These are phyloP conservation scores for Luidia sarsii DNA, from an alignment of 53 echinoderm and acorn worm species.

Conservation along the genomic window DNA sequence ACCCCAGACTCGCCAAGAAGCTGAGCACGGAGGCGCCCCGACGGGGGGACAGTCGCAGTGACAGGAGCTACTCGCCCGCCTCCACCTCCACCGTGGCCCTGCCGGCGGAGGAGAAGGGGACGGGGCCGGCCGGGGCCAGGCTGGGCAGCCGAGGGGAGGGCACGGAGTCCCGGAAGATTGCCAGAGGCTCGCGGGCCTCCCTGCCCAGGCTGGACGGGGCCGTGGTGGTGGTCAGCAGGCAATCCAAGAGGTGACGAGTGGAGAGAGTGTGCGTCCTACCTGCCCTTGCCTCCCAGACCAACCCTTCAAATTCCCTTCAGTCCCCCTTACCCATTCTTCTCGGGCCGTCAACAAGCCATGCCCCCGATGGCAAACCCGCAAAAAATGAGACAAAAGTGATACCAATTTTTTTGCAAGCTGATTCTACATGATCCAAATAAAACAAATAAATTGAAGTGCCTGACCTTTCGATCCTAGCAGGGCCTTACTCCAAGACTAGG, in stretches of 20 bases:
- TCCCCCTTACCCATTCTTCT: not conserved
- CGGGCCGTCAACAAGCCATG: no score
- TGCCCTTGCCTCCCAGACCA: not conserved
- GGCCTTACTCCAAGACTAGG: no score
- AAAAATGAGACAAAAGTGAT: no score
- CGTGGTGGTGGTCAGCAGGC: conserved; percentile 6
- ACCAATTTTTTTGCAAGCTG: no score
- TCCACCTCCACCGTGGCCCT: conserved; percentile 23
- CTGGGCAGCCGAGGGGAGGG: not conserved
- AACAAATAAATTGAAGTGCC: no score
- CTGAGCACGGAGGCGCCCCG: conserved; percentile 5
- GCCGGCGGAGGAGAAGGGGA: conserved; percentile 9
- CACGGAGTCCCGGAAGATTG: not conserved
- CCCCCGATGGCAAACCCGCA: no score
- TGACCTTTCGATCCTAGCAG: no score
- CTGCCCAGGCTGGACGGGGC: conserved; percentile 38
- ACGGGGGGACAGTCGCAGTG: conserved; percentile 30
- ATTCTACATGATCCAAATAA: no score
- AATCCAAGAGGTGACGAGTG: conserved; percentile 48
- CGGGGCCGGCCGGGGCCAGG: conserved; percentile 15
- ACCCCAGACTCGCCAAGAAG: conserved; percentile 32
- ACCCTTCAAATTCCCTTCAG: not conserved
- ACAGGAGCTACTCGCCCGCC: conserved; percentile 40
- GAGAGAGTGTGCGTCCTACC: no score
- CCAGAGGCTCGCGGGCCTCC: conserved; percentile 13